Conservation (phyloP, 2,888 invertebrate species). For the Gerris lacustris region DNA sequence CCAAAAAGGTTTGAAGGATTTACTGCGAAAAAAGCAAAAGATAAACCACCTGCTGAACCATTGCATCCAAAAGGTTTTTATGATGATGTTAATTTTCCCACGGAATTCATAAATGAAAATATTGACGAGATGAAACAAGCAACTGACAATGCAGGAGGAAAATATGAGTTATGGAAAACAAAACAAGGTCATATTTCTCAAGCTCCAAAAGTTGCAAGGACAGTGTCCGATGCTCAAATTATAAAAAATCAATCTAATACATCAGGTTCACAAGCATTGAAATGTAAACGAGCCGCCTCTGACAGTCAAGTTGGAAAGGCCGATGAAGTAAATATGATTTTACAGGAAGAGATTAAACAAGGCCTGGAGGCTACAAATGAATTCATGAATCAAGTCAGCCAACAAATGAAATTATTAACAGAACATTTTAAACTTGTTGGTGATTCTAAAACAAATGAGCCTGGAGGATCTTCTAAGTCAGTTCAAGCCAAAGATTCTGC, state of each 20-base stretch:
- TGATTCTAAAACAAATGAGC: not conserved
- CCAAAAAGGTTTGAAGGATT: no score
- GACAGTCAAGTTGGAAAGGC: no score
- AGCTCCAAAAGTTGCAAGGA: no score
- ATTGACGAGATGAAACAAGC: no score
- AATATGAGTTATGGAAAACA: no score
- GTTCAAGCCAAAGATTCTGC: not conserved
- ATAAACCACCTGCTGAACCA: not conserved
- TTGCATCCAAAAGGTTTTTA: not conserved
- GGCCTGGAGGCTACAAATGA: slow-evolving; percentile 1
- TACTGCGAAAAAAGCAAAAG: no score
- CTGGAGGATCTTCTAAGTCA: not conserved
- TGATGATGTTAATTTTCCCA: not conserved
- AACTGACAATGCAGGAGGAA: no score
- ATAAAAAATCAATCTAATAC: no score
- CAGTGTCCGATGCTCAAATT: no score
- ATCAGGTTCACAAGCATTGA: no score
- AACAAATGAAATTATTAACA: slow-evolving; percentile 5
- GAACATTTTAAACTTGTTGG: not conserved
- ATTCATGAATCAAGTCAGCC: not conserved
- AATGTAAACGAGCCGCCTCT: no score
- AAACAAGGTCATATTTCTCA: no score
- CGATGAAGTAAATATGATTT: not conserved
- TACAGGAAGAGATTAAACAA: slow-evolving; percentile 1
- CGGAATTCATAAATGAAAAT: not conserved